These are phyloP conservation scores for Danio rerio DNA, from an alignment of 2,113 vertebrate genomes.

Conservation along the genomic window GRCz12tu NC_133199.1:26923001-26923500, in stretches of 20 bases:
- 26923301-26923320: constrained; percentile 65
- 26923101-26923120: neutral
- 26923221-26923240: neutral
- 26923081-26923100: neutral
- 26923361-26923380: constrained; percentile 80
- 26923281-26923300: neutral
- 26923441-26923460: constrained; percentile 79
- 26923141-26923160: neutral
- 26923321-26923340: constrained; percentile 43
- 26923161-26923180: neutral
- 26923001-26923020: neutral
- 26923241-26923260: constrained; percentile 37
- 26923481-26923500: constrained; percentile 44
- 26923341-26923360: constrained; percentile 81
- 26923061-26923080: neutral
- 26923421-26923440: constrained; percentile 82
- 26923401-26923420: constrained; percentile 73
- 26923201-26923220: constrained; percentile 2
- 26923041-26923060: neutral
- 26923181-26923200: neutral
- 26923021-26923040: no score
- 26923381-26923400: constrained; percentile 80
- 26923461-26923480: constrained; percentile 68
- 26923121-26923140: neutral
- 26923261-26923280: constrained; percentile 32